phyloP scores from a whole-genome alignment of 2,113 vertebrate genomes.

The Smithornis capensis region DNA sequence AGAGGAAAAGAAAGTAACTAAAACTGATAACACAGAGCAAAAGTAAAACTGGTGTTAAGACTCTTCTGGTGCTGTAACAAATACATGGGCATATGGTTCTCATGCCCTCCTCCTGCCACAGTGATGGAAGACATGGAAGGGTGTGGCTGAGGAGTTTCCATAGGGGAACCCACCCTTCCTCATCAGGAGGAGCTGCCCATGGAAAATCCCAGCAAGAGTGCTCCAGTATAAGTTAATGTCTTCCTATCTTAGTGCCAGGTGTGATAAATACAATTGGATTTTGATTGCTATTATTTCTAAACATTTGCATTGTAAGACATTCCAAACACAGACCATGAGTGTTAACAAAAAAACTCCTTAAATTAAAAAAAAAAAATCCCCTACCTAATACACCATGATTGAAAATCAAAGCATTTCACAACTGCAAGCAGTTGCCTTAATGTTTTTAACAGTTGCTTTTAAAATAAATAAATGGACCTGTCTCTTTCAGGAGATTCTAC shows the following conservation, averaged over 20 bases:
- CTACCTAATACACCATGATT: not conserved
- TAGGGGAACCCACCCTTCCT: not conserved
- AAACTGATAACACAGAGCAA: not conserved
- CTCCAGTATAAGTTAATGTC: not conserved
- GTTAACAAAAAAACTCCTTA: not conserved
- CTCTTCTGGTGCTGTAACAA: not conserved
- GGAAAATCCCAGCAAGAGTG: not conserved
- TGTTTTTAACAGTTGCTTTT: not conserved
- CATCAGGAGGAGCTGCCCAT: not conserved
- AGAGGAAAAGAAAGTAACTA: not conserved
- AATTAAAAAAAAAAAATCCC: accelerated
- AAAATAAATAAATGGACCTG: not conserved
- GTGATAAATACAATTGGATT: not conserved
- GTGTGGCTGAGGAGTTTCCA: not conserved
- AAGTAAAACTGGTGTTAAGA: not conserved
- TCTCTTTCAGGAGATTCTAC: not conserved
- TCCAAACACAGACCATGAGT: not conserved
- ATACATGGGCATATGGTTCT: not conserved
- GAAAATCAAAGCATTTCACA: not conserved
- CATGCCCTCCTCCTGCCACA: not conserved
- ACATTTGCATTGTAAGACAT: not conserved
- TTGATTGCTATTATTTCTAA: not conserved
- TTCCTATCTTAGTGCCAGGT: not conserved
- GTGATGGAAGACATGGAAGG: not conserved
- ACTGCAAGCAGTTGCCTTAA: not conserved